These are phyloP conservation scores for Caradrina kadenii DNA, from an alignment of 2,888 invertebrate genomes.

Conservation along the genomic window DNA sequence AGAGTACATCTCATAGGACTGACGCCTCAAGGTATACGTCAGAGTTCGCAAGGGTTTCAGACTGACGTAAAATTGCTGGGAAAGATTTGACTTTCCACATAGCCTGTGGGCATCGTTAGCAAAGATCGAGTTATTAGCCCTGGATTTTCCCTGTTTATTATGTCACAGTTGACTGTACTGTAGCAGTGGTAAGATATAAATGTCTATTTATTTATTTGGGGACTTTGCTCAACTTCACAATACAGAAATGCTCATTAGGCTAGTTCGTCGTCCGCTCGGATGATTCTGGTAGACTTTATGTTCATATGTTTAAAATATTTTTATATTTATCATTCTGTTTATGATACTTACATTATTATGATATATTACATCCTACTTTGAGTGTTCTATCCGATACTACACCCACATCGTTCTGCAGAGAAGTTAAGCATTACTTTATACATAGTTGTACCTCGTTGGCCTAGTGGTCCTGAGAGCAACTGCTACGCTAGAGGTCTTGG, in stretches of 20 bases:
- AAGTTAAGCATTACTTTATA: slow-evolving; percentile 5
- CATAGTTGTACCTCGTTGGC: too few species aligned
- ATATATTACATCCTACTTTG: neutral
- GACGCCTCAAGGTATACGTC: slow-evolving; percentile 3
- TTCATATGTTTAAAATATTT: neutral
- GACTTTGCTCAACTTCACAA: neutral
- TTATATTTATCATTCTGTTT: neutral
- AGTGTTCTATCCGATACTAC: neutral
- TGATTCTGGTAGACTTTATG: neutral
- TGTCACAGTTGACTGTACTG: neutral
- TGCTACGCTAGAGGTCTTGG: too few species aligned
- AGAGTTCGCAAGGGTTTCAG: slow-evolving; percentile 1
- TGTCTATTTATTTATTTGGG: neutral
- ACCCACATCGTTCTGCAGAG: neutral
- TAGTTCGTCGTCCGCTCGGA: neutral
- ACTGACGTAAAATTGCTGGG: neutral
- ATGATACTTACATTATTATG: neutral
- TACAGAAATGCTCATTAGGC: neutral
- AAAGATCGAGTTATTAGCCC: slow-evolving; percentile 17
- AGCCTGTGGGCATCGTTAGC: slow-evolving; percentile 29
- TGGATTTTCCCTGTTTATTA: slow-evolving; percentile 4
- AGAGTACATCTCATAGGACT: neutral
- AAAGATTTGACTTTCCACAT: slow-evolving; percentile 16
- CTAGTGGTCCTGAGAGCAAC: too few species aligned
- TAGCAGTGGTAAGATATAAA: neutral